These are phyloP conservation scores for Tetramorium bicarinatum DNA, from an alignment of 2,888 invertebrate genomes.

Conservation along the genomic window DNA sequence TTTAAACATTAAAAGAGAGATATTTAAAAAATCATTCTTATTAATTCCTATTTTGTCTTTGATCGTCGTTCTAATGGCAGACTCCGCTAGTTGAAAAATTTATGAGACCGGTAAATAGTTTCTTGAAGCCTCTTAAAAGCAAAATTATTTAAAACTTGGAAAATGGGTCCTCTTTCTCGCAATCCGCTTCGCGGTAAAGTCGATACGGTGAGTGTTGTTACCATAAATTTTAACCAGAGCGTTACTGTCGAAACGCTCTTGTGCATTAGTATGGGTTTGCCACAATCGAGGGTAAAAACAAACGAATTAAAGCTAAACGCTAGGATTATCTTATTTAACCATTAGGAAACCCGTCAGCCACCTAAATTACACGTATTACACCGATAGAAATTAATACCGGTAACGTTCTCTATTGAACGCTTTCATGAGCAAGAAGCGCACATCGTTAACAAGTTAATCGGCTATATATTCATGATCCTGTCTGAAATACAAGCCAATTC, in stretches of 20 bases:
- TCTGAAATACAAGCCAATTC: conserved; percentile 22
- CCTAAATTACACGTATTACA: conserved; percentile 21
- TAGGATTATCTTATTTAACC: conserved; percentile 24
- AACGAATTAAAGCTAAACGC: neutral
- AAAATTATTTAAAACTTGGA: conserved; percentile 30
- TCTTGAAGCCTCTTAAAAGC: neutral
- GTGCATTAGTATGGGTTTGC: neutral
- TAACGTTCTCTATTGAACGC: conserved; percentile 21
- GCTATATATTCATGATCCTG: conserved; percentile 4
- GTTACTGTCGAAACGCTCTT: neutral
- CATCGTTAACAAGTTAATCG: conserved; percentile 40
- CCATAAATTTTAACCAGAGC: conserved; percentile 9
- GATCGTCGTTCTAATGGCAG: neutral
- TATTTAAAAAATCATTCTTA: neutral
- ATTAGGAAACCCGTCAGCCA: neutral
- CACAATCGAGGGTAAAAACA: neutral
- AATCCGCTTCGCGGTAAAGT: conserved; percentile 1
- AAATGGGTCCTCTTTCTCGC: neutral
- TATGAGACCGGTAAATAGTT: conserved; percentile 5
- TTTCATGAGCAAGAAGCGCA: conserved; percentile 30
- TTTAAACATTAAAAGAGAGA: neutral
- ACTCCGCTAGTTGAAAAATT: conserved; percentile 16
- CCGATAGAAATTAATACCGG: conserved; percentile 30
- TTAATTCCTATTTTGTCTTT: neutral
- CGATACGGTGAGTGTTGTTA: neutral